Percentiles rank a stretch among this genome's conserved stretches.
phyloP scores from a whole-genome alignment of 2,888 invertebrate species.

The Eurytoma adleriae region DNA sequence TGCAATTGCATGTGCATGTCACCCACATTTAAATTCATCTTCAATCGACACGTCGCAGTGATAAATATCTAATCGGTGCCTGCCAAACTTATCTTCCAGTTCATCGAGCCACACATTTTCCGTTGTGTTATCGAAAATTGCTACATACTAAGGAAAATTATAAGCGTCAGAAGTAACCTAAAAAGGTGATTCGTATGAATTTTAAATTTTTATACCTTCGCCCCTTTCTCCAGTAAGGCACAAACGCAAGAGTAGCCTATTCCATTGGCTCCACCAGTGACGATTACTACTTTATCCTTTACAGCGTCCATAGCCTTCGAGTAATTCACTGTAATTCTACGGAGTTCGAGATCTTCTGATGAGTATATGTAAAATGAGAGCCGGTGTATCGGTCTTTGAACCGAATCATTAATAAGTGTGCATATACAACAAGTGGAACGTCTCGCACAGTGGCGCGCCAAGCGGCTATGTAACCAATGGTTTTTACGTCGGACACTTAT shows the following conservation, averaged over 20 bases:
- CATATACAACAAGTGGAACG: no score
- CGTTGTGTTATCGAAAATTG: conserved; percentile 27
- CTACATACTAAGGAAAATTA: conserved; percentile 21
- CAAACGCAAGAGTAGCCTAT: conserved; percentile 22
- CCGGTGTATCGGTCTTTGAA: no score
- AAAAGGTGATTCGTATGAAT: background rate
- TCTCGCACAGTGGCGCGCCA: no score
- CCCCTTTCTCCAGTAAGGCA: conserved; percentile 17
- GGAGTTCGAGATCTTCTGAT: no score
- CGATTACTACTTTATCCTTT: conserved; percentile 37
- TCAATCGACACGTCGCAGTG: conserved; percentile 37
- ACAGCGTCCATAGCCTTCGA: background rate
- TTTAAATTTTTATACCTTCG: conserved; percentile 19
- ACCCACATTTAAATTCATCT: conserved; percentile 34
- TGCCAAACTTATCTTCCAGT: conserved; percentile 17
- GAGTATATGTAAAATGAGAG: no score
- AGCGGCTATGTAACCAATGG: no score
- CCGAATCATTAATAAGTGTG: no score
- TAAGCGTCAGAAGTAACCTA: background rate
- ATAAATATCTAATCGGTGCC: conserved; percentile 21
- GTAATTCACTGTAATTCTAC: background rate
- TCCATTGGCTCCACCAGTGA: conserved; percentile 41
- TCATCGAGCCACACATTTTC: conserved; percentile 13
- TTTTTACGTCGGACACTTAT: no score
- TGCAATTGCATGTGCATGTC: no score